Conservation (phyloP, 2,113 vertebrate species). For the Fregata magnificens region DNA sequence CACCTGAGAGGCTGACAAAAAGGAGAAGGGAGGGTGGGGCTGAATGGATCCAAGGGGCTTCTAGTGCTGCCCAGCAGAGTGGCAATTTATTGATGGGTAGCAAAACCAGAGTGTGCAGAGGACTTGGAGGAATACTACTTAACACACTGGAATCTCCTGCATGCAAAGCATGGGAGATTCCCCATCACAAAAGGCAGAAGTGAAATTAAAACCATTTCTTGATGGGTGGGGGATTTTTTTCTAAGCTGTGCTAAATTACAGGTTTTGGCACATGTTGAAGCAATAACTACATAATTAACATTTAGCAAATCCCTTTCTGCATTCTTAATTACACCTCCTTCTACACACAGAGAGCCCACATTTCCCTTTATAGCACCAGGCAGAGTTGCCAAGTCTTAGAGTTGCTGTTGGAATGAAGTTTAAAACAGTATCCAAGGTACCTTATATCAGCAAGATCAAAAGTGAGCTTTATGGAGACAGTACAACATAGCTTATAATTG, state of each 20-base stretch:
- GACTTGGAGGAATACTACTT: neutral
- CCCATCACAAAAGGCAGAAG: neutral
- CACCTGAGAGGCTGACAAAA: neutral
- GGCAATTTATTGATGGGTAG: neutral
- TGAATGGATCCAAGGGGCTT: neutral
- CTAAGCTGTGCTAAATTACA: conserved; percentile 54
- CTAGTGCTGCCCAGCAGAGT: neutral
- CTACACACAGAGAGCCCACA: conserved; percentile 23
- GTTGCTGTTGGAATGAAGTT: conserved; percentile 40
- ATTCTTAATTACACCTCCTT: conserved; percentile 63
- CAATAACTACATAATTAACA: conserved; percentile 66
- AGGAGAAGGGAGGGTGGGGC: neutral
- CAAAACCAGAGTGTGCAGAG: neutral
- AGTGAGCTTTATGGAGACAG: conserved; percentile 21
- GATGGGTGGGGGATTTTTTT: conserved; percentile 7
- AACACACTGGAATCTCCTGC: neutral
- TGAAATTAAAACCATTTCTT: conserved; percentile 33
- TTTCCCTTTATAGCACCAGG: conserved; percentile 62
- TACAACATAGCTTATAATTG: neutral
- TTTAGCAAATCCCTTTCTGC: conserved; percentile 67
- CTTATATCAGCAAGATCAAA: conserved; percentile 20
- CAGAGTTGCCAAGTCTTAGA: conserved; percentile 56
- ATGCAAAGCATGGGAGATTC: neutral
- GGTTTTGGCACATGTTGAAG: conserved; percentile 57
- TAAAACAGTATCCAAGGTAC: conserved; percentile 49